Conservation (phyloP, 2,113 vertebrate genomes). For the Rhinogobius similis region DNA sequence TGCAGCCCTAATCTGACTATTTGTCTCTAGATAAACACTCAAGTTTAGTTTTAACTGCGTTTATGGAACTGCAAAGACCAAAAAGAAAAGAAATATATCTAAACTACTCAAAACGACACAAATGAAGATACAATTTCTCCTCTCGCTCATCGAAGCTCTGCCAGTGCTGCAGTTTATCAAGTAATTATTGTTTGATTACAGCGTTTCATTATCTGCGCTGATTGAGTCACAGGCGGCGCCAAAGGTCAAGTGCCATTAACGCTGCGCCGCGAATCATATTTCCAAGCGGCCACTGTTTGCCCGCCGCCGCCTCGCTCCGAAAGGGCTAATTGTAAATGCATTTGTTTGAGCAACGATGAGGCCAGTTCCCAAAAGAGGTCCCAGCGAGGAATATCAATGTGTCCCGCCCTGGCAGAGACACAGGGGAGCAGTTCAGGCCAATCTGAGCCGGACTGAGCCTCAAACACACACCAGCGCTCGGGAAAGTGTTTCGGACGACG, state of each 20-base stretch:
- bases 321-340: constrained; percentile 82
- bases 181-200: constrained; percentile 87
- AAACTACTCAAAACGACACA: too few species aligned
- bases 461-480: constrained; percentile 37
- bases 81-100: too few species aligned
- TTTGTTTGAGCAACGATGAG: constrained; percentile 80
- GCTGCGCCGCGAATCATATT: constrained; percentile 75
- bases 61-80: too few species aligned
- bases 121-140: neutral
- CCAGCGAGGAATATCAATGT: constrained; percentile 65
- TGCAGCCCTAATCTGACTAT: too few species aligned
- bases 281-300: constrained; percentile 70
- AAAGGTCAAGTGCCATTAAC: constrained; percentile 83
- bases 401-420: neutral
- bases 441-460: constrained; percentile 50
- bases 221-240: constrained; percentile 80
- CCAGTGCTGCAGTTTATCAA: constrained; percentile 82
- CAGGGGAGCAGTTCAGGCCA: constrained; percentile 52
- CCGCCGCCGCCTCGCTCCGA: constrained; percentile 72
- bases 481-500: constrained; percentile 44
- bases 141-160: constrained; percentile 44
- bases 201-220: constrained; percentile 83
- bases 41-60: too few species aligned
- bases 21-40: too few species aligned
- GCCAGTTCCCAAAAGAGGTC: constrained; percentile 39